Evolutionary conservation across 2,113 vertebrate species (phyloP).

Genomic region (Petrocephalus microphthalmus): DNA sequence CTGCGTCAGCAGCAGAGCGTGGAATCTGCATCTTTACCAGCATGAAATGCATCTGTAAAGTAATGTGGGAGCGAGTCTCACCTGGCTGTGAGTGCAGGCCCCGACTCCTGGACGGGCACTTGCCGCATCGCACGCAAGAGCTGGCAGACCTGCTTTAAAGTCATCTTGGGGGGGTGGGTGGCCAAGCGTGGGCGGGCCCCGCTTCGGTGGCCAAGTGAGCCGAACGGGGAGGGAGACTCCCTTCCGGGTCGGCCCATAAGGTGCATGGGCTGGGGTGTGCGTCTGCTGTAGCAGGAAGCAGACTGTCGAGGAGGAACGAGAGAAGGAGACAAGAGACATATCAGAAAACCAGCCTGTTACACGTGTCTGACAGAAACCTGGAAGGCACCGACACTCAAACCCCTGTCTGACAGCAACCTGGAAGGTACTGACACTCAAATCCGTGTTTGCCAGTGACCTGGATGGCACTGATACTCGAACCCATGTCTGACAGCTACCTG

Average conservation of each 20-base stretch:
- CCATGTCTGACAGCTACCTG: background rate
- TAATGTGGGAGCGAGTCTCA: constrained; percentile 31
- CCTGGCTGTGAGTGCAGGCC: constrained; percentile 36
- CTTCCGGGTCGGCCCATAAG: constrained; percentile 43
- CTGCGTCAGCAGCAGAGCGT: background rate
- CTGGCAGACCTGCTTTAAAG: constrained; percentile 61
- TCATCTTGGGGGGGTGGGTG: constrained; percentile 54
- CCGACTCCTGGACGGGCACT: constrained; percentile 48
- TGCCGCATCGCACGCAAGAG: constrained; percentile 59
- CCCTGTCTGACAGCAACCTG: background rate
- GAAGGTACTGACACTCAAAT: background rate
- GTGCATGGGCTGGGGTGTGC: constrained; percentile 25
- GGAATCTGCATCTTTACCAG: background rate
- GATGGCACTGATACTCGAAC: background rate
- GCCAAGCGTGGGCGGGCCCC: constrained; percentile 47
- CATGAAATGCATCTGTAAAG: background rate
- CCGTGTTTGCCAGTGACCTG: background rate
- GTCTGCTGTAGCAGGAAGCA: constrained; percentile 57
- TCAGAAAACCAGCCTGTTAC: background rate
- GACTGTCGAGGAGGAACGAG: constrained; percentile 40
- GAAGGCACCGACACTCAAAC: background rate
- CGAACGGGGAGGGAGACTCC: constrained; percentile 48
- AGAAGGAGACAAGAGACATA: background rate
- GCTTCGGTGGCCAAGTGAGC: constrained; percentile 40
- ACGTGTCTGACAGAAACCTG: background rate